Conservation (phyloP, 2,797 vertebrate species). For the Sparidentex hasta region DNA sequence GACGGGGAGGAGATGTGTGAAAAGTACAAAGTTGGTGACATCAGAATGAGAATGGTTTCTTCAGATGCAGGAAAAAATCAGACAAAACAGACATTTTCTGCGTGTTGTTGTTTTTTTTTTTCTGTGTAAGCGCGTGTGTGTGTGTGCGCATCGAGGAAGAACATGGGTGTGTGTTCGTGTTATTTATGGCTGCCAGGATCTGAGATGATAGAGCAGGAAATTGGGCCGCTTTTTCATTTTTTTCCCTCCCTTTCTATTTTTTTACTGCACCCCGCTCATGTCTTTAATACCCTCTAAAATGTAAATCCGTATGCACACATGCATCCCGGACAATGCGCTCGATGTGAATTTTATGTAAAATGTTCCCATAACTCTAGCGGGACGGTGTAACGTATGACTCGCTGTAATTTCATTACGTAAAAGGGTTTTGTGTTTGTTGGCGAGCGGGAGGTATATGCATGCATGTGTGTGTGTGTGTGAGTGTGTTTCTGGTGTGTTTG, state of each 20-base stretch:
- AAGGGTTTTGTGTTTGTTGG: slow-evolving; percentile 85
- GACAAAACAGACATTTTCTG: not conserved
- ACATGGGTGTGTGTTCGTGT: slow-evolving; percentile 38
- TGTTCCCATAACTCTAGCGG: slow-evolving; percentile 83
- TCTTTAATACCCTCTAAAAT: slow-evolving; percentile 91
- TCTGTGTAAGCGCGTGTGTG: not conserved
- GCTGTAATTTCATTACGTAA: slow-evolving; percentile 90
- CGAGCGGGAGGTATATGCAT: slow-evolving; percentile 33
- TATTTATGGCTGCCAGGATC: slow-evolving; percentile 90
- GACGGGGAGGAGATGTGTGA: slow-evolving; percentile 25
- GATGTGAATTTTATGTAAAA: slow-evolving; percentile 90
- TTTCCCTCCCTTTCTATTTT: slow-evolving; percentile 40
- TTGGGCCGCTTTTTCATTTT: slow-evolving; percentile 73
- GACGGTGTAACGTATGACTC: slow-evolving; percentile 80
- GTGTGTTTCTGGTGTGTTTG: slow-evolving; percentile 20
- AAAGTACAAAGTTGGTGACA: not conserved
- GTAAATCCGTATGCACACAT: slow-evolving; percentile 86
- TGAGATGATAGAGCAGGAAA: slow-evolving; percentile 82
- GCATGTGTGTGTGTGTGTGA: slow-evolving; percentile 33
- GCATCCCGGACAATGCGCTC: slow-evolving; percentile 80
- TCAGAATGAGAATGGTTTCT: not conserved
- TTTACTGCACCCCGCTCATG: slow-evolving; percentile 83
- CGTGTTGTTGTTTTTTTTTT: slow-evolving; percentile 23
- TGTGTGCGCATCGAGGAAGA: slow-evolving; percentile 25
- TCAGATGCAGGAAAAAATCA: not conserved